phyloP scores from a whole-genome alignment of 2,888 invertebrate species.

The Chelonus formosanus region DNA sequence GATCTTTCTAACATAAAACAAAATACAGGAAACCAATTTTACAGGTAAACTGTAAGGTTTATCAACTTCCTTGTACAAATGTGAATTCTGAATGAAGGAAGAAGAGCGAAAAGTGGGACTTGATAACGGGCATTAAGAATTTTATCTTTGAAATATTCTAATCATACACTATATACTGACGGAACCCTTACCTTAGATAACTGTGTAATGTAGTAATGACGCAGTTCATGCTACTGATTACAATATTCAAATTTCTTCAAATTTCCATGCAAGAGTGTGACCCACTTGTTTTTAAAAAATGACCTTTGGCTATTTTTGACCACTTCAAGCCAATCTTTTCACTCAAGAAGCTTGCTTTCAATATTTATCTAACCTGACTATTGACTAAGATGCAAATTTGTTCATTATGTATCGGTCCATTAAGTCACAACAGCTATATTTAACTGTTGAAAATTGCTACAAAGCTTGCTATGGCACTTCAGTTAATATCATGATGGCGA shows the following conservation, averaged over 20 bases:
- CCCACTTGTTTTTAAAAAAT: no score
- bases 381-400: background rate
- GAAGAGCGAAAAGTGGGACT: constrained; percentile 29
- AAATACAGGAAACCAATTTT: no score
- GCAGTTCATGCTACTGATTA: constrained; percentile 42
- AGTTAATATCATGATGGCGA: constrained; percentile 5
- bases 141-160: constrained; percentile 53
- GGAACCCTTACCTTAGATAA: constrained; percentile 31
- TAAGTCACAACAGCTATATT: constrained; percentile 8
- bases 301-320: no score
- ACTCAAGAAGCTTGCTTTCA: no score
- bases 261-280: constrained; percentile 8
- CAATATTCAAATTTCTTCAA: constrained; percentile 44
- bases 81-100: constrained; percentile 28
- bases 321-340: no score
- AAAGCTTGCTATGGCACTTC: background rate
- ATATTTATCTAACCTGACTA: no score
- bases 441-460: constrained; percentile 1
- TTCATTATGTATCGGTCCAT: constrained; percentile 1
- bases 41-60: background rate
- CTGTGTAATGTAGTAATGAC: constrained; percentile 46
- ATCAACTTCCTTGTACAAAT: constrained; percentile 14
- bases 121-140: constrained; percentile 47
- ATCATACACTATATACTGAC: constrained; percentile 38
- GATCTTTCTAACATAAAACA: no score